Percentiles rank a stretch among this genome's conserved stretches.
Conservation (phyloP, 2,113 vertebrate genomes). For the Sinocyclocheilus maitianheensis region DNA sequence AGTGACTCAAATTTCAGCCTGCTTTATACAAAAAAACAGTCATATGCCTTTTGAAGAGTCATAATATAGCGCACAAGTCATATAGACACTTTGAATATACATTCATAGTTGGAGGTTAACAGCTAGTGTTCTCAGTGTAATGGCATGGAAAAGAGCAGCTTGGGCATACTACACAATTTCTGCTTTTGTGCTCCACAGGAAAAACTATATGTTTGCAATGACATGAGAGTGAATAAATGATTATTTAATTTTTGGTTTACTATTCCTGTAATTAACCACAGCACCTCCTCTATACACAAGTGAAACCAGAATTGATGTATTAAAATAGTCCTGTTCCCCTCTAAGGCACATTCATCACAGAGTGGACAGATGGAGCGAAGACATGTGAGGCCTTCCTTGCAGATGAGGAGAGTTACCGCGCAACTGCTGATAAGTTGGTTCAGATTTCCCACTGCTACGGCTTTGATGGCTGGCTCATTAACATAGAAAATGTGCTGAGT, state of each 20-base stretch:
- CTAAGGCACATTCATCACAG: conserved; percentile 93
- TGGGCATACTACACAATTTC: neutral
- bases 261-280: neutral
- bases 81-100: neutral
- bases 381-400: conserved; percentile 86
- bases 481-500: conserved; percentile 89
- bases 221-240: neutral
- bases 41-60: neutral
- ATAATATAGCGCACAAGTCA: neutral
- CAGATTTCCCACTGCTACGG: conserved; percentile 79
- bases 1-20: neutral
- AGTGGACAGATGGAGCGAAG: conserved; percentile 80
- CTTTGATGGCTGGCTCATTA: conserved; percentile 95
- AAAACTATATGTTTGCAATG: neutral
- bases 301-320: neutral
- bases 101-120: neutral
- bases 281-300: neutral
- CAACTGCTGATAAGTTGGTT: conserved; percentile 83
- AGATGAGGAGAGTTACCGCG: conserved; percentile 70
- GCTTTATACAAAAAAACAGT: neutral
- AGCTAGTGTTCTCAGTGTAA: neutral
- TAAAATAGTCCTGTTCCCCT: neutral
- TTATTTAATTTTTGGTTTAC: neutral
- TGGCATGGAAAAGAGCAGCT: neutral
- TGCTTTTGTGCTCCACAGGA: neutral